Evolutionary conservation across 2,888 invertebrate genomes (phyloP).

Genomic region (Stramonita haemastoma): DNA sequence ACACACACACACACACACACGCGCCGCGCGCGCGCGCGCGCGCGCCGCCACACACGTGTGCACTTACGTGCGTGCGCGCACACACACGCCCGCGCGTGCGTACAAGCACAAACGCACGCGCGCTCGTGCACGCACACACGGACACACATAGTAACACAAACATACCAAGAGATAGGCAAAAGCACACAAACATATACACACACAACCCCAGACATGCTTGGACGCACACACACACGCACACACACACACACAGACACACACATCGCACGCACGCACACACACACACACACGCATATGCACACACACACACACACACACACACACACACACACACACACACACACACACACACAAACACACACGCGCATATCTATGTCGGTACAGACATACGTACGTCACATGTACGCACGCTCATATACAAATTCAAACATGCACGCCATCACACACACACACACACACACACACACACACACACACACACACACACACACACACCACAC

Average conservation of each 20-base stretch:
- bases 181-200: not conserved
- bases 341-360: not conserved
- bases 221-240: slow-evolving; percentile 1
- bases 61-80: not conserved
- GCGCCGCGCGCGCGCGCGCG: not conserved
- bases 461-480: not conserved
- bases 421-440: not conserved
- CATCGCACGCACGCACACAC: no score
- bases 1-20: slow-evolving; percentile 17
- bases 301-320: slow-evolving; percentile 5
- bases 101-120: slow-evolving; percentile 11
- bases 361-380: no score
- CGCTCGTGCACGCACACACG: slow-evolving; percentile 18
- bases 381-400: not conserved
- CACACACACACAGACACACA: slow-evolving; percentile 20
- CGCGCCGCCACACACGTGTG: not conserved
- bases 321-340: not conserved
- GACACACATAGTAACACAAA: not conserved
- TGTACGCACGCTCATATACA: not conserved
- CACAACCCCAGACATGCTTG: not conserved
- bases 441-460: not conserved
- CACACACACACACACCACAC: no score
- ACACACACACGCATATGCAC: slow-evolving; percentile 10
- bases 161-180: not conserved
- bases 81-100: not conserved